phyloP scores from a whole-genome alignment of 2,888 invertebrate genomes.

The Leptinotarsa tumamoca region DNA sequence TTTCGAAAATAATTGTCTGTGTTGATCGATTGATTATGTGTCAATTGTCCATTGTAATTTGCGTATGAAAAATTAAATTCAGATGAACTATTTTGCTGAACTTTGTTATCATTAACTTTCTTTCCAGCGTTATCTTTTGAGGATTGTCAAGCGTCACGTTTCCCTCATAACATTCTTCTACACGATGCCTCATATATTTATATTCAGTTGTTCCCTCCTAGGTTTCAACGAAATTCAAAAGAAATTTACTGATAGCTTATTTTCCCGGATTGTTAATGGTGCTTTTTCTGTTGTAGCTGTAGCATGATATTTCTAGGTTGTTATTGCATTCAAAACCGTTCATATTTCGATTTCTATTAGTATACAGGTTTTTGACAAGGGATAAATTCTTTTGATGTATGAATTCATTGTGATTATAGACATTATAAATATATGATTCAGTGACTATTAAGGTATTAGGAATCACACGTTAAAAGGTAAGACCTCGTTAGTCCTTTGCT shows the following conservation, averaged over 20 bases:
- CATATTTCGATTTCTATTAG: constrained; percentile 14
- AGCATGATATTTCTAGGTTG: constrained; percentile 8
- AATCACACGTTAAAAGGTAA: no score
- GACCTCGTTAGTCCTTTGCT: no score
- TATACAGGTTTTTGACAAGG: constrained; percentile 8
- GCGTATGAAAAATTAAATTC: constrained; percentile 11
- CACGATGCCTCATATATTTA: constrained; percentile 1
- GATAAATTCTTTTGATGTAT: constrained; percentile 15
- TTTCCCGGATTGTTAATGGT: constrained; percentile 13
- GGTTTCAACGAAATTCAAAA: neutral
- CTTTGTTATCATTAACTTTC: neutral
- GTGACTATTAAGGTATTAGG: constrained; percentile 14
- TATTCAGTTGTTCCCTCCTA: constrained; percentile 15
- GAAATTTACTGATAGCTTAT: constrained; percentile 4
- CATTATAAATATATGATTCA: constrained; percentile 12
- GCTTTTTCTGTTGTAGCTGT: neutral
- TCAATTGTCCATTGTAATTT: constrained; percentile 14
- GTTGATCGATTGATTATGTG: neutral
- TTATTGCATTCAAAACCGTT: constrained; percentile 19
- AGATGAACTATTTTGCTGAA: constrained; percentile 4
- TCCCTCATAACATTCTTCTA: neutral
- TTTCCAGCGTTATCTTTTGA: constrained; percentile 15
- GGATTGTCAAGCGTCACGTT: constrained; percentile 16
- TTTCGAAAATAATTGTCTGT: constrained; percentile 17
- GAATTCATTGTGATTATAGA: constrained; percentile 10